Base-by-base conservation (phyloP, 2,888 invertebrate species). In the Scaptodrosophila latifasciaeformis region DNA sequence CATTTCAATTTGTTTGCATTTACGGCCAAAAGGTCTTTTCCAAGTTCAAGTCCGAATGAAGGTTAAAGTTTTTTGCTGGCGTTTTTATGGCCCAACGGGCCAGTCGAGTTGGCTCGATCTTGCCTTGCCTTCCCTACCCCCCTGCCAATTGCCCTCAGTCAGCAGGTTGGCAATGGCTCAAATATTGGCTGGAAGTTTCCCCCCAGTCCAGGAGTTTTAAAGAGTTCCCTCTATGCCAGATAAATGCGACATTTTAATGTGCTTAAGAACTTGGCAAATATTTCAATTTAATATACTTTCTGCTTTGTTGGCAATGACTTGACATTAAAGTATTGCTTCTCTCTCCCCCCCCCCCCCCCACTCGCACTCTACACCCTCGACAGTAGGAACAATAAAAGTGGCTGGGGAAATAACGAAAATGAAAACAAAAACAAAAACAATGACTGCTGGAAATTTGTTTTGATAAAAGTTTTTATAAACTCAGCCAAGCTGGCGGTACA, bases 261-360 rank as follows among this genome's bases (percentile, higher is more conserved):
- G 50, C 56, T 57, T 57, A 57, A 62, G 69, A 54, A 60, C 63
- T 70, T 61, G 54, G 49, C 53, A 40, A 62, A 67, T 75, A 78
- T 70, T 71, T 75, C 76, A 68, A 75, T 81, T 81, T 81, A 66
- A 74, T 76, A 65, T 64, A 65, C 65, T 80, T 63, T 59, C 54
- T 49, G 49, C 50, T 42, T 24, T 15, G 19, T 10, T 5, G 34
- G 24, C 37, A 13, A 37, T 37, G 37, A 37, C 17, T 13, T 17
- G 37, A 17, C 37, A 24, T 24, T 5, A 24, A 24, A 24, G 24
- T 21, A 10, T 31, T 17, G 24, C 9, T 2, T 2, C 34, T 17
- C 17, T 27, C 30, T 18, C 40, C 17, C 34, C 37, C 39, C 37
- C 27, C 34, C 43, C 21, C 57, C 19, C 37, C 45, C 49, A 44